Evolutionary conservation across 2,888 invertebrate genomes (phyloP).

Genomic region (Cryptocephalus primarius): DNA sequence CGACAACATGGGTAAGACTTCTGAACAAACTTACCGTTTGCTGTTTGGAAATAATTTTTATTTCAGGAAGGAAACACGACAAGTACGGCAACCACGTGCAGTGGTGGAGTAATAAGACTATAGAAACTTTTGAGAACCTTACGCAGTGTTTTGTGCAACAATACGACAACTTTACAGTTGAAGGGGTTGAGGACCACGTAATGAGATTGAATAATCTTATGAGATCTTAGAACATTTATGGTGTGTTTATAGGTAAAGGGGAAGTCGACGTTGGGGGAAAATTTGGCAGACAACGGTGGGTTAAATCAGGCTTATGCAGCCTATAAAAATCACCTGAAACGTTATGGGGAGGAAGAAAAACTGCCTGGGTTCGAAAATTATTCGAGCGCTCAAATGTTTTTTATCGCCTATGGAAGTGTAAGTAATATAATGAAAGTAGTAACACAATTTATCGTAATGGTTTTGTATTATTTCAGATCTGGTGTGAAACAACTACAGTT

Average conservation of each 20-base stretch:
- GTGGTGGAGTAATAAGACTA: conserved; percentile 81
- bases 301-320: conserved; percentile 62
- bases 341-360: conserved; percentile 48
- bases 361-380: conserved; percentile 66
- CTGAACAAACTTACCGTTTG: neutral
- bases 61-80: conserved; percentile 69
- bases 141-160: conserved; percentile 79
- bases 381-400: conserved; percentile 65
- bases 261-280: conserved; percentile 65
- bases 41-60: neutral
- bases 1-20: conserved; percentile 39
- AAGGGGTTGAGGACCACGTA: conserved; percentile 52
- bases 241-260: conserved; percentile 53
- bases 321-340: conserved; percentile 47
- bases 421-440: conserved; percentile 24
- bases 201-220: conserved; percentile 21
- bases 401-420: conserved; percentile 72
- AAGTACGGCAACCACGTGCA: conserved; percentile 74
- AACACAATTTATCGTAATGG: no score
- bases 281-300: conserved; percentile 77
- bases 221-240: neutral
- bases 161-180: conserved; percentile 57
- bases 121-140: conserved; percentile 61
- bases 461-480: conserved; percentile 45
- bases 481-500: conserved; percentile 69